Base-by-base conservation (phyloP, 2,888 invertebrate species). In the Beris morrisii region DNA sequence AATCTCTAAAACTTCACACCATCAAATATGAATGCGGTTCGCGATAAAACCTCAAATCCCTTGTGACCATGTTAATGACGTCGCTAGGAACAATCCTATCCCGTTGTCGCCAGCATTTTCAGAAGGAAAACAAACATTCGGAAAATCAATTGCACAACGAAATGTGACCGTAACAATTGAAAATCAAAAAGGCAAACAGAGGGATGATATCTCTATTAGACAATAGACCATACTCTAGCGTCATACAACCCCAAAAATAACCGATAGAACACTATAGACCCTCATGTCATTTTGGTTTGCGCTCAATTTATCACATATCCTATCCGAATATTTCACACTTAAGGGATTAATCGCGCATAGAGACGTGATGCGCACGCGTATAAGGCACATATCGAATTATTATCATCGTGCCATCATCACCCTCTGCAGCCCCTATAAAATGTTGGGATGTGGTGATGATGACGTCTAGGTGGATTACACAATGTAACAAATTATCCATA, bases 121-220 rank as follows among this genome's bases (percentile, higher is more conserved):
- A 50, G 22, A 32, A 61, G 13, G 4, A 54, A 59, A 61, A 46
- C 66, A 59, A 57, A 56, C 48, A 58, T 22, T 28, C 32, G 28
- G 7, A 53, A 64, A 67, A 67, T 30, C 45, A 54, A 57, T 61
- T 13, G 9, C 13, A 44, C 22, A 44, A 65, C 53, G 56, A 53
- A 63, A 63, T 32, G 48, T 56, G 59, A 22, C 64, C 45, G 52
- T 13, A 63, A 58, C 65, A 65, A 59, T 46, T 28, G 30, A 54
- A 68, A 68, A 68, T 68, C 68, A 68, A 68, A 68, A 68, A 68
- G 68, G 68, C 68, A 68, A 68, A 68, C 68, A 68, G 56, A 53
- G 53, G 67, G 57, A 68, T 65, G 68, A 68, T 68, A 68, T 68
- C 68, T 68, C 61, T 59, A 59, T 65, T 68, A 65, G 63, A 56